Percentiles rank a stretch among this genome's conserved stretches.
Conservation (phyloP, 1,140 invertebrate genomes). For the Philopotamus ludificatus region DNA sequence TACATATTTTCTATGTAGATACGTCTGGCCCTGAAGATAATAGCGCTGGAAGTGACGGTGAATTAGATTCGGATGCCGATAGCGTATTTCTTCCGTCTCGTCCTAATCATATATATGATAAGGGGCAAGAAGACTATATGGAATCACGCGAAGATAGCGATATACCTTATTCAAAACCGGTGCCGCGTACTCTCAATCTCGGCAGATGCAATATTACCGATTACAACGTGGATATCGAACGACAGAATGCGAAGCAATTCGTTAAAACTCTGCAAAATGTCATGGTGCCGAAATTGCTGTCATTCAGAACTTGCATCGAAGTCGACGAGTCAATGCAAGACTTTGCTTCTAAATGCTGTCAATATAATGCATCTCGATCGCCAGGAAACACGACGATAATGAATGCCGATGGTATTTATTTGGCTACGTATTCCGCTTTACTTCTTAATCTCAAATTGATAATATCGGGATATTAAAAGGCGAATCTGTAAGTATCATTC, state of each 20-base stretch:
- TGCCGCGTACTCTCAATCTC: conserved; percentile 53
- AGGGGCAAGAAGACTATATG: conserved; percentile 22
- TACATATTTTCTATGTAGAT: conserved; percentile 44
- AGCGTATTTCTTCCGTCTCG: conserved; percentile 53
- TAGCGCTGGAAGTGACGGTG: conserved; percentile 52
- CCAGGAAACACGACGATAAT: conserved; percentile 73
- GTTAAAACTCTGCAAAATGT: conserved; percentile 67
- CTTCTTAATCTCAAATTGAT: conserved; percentile 81
- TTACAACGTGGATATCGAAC: conserved; percentile 73
- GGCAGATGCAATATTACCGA: conserved; percentile 58
- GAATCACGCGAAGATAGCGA: conserved; percentile 21
- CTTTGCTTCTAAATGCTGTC: conserved; percentile 88
- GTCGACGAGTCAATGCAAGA: conserved; percentile 88
- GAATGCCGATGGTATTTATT: conserved; percentile 93
- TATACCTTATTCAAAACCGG: conserved; percentile 44
- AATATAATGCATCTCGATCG: conserved; percentile 68
- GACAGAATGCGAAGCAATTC: conserved; percentile 77
- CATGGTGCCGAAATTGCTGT: conserved; percentile 69
- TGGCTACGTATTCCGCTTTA: conserved; percentile 83
- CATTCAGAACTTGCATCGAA: conserved; percentile 73
- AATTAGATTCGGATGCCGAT: conserved; percentile 54
- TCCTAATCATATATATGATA: conserved; percentile 41
- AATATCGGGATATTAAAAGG: conserved; percentile 73
- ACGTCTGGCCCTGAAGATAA: conserved; percentile 56
- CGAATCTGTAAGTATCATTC: conserved; percentile 56